Base-by-base conservation (phyloP, 2,113 vertebrate genomes). In the Mellivora capensis region DNA sequence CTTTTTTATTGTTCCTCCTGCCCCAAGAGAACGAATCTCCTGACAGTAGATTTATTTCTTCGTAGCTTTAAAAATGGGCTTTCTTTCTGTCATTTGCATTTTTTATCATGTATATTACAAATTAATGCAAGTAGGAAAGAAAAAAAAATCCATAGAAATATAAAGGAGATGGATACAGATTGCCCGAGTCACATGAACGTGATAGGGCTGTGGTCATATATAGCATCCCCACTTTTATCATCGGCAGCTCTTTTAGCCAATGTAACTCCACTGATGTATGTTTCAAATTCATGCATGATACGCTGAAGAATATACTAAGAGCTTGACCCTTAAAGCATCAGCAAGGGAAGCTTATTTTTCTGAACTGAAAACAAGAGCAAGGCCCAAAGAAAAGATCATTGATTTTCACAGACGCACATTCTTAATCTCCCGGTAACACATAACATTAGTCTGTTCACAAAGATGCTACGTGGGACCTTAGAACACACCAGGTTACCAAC, bases 1-100 rank as follows among this genome's bases (percentile, higher is more conserved):
- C 86, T 83, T 98, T 96, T 96, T 81, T 91, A 93, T 94, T 93
- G 61, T 93, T 79, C 13, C 67, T 88, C 83, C 47, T 0, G n/a
- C 37, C 77, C 57, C n/a, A 67, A 49, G 62, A 84, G 85, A 91
- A 87, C 25, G 84, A 77, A 67, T 72, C 85, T 90, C 93, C 49
- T 84, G 44, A 90, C 34, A 72, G 10, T 31, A 39, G 37, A 54
- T 84, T 23, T 92, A 7, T 84, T 93, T 91, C 90, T 81, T 87
- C 17, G 61, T 11, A 86, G 72, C 44, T 84, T 97, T 90, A 96
- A 95, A 97, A 96, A 85, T 83, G 54, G 72, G 61, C 20, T 95
- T 91, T 42, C 15, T 83, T 89, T 62, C 80, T 81, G 49, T 90
- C 44, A 9, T 97, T 97, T 93, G 82, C 61, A 94, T 80, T 83